Evolutionary conservation across 2,113 vertebrate genomes (phyloP), one percentile per base, ranked within the genome.

Genomic region (Nycticebus coucang): DNA sequence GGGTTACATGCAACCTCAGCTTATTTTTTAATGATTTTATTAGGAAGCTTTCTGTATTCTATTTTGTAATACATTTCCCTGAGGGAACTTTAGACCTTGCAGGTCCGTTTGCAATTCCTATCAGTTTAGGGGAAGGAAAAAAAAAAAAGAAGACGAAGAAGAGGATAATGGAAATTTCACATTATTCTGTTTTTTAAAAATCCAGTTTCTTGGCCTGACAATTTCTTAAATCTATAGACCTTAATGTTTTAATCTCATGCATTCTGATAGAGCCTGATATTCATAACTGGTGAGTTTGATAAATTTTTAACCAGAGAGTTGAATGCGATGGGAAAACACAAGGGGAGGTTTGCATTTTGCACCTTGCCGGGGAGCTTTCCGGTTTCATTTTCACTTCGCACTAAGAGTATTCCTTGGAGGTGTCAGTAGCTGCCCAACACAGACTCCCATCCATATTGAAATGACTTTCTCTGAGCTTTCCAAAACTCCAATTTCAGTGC

Each of bases 171-270:
- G 93, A 95, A 97, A 97, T 91, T 93, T 93, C 94, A 92, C 78
- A 81, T 77, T 96, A 26, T 64, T 97, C 59, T 18, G 59, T 87
- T 77, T 97, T 88, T 55, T 71, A 83, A 77, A 92, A 98, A 97
- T 94, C 17, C 60, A 72, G 71, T 97, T 98, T 98, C 87, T 97
- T 14, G 2, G 66, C 33, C 94, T 97, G 96, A 95, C 89, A 88
- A 2, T 98, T 98, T 97, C 94, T 98, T 97, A 93, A 97, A 88
- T 90, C 89, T 96, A 62, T 92, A 97, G 95, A 95, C 87, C 97
- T 98, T 98, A 97, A 98, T 98, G 95, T 98, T 98, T 97, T 98
- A 98, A 98, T 98, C 97, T 98, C 91, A 90, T 97, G 96, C 96
- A 97, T 98, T 98, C 97, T 97, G 94, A 89, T 98, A 71, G 71